Percentiles rank a stretch among this genome's conserved stretches.
Conservation (phyloP, 53 echinoderm and acorn worm species). For the Crossaster papposus region DNA sequence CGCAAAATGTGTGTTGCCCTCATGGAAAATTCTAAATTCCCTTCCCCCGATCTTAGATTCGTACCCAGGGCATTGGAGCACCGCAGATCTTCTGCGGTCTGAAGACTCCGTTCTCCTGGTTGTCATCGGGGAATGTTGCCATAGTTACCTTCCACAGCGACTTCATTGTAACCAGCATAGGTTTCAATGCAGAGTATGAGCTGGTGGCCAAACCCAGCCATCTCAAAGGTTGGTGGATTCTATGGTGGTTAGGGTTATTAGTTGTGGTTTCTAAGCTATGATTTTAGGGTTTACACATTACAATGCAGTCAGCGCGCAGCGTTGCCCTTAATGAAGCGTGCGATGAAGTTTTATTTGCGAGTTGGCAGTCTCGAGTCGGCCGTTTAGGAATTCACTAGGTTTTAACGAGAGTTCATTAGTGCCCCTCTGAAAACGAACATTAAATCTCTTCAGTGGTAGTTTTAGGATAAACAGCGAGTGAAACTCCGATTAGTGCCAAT, state of each 20-base stretch:
- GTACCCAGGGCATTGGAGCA: constrained; percentile 40
- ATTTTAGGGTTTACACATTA: no score
- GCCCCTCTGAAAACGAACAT: no score
- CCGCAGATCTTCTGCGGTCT: constrained; percentile 55
- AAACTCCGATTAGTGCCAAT: no score
- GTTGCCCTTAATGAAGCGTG: no score
- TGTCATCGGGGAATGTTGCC: constrained; percentile 63
- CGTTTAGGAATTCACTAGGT: no score
- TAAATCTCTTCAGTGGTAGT: no score
- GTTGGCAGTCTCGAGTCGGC: no score
- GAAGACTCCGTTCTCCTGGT: constrained; percentile 59
- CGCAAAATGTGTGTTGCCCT: neutral
- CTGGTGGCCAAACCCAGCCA: constrained; percentile 14
- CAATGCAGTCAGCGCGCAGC: no score
- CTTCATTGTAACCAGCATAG: constrained; percentile 47
- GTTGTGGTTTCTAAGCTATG: no score
- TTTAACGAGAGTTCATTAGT: no score
- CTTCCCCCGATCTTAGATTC: neutral
- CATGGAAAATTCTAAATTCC: neutral
- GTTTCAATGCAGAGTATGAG: constrained; percentile 69
- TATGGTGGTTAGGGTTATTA: neutral
- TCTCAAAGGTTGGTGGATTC: constrained; percentile 31
- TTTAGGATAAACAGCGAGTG: no score
- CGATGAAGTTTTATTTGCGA: no score
- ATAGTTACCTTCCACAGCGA: constrained; percentile 74